Percentiles rank a stretch among this genome's conserved stretches.
phyloP scores from a whole-genome alignment of 2,797 vertebrate genomes.

The Linurgus olivaceus region DNA sequence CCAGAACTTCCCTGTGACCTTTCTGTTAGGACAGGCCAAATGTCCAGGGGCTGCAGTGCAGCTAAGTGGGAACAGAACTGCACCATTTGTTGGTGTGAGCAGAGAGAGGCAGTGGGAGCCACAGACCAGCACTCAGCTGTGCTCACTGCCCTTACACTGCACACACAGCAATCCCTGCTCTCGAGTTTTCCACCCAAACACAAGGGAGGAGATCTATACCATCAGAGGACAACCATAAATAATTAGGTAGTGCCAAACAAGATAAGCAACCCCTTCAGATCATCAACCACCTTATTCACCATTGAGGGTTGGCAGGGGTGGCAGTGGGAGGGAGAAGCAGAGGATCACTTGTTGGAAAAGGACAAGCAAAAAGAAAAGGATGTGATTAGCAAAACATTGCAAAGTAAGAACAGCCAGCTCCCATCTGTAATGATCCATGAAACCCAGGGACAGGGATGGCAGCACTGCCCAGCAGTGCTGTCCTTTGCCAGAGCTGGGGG shows the following conservation, averaged over 20 bases:
- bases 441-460: background rate
- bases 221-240: background rate
- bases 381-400: background rate
- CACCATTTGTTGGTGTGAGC: background rate
- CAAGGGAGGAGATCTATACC: background rate
- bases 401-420: background rate
- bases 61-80: background rate
- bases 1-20: background rate
- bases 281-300: rapidly evolving
- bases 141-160: background rate
- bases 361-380: background rate
- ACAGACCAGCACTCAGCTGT: rapidly evolving
- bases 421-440: background rate
- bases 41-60: background rate
- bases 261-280: background rate
- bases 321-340: rapidly evolving
- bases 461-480: rapidly evolving
- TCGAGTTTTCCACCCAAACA: background rate
- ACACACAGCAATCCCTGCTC: background rate
- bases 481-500: background rate
- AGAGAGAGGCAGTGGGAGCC: background rate
- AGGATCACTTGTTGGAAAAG: background rate
- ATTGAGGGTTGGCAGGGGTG: rapidly evolving
- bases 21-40: rapidly evolving
- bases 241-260: background rate